Evolutionary conservation across 2,113 vertebrate genomes (phyloP).

Genomic region (Fulmarus glacialis): DNA sequence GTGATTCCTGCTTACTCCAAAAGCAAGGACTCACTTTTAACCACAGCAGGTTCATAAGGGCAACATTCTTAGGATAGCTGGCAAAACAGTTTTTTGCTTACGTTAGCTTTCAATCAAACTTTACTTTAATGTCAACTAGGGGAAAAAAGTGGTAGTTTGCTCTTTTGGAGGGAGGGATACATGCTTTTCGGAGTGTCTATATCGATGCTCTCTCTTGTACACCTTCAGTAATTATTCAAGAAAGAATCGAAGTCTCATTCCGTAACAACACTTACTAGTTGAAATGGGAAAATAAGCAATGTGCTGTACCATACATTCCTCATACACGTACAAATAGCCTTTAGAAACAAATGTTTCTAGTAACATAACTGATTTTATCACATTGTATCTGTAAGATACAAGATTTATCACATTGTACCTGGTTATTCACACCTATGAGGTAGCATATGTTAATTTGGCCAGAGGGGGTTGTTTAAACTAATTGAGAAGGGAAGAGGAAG

Average conservation of each 20-base stretch:
- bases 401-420: background rate
- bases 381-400: background rate
- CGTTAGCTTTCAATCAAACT: background rate
- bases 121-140: background rate
- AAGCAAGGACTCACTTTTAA: background rate
- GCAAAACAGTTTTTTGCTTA: background rate
- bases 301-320: background rate
- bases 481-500: background rate
- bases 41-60: background rate
- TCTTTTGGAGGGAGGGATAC: background rate
- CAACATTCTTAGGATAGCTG: background rate
- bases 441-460: background rate
- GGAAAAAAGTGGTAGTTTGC: background rate
- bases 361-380: background rate
- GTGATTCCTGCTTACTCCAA: background rate
- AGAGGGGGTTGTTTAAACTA: background rate
- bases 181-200: background rate
- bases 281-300: background rate
- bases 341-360: background rate
- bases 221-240: background rate
- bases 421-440: background rate
- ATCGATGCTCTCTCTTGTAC: background rate
- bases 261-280: background rate
- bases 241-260: background rate
- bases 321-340: background rate